Base-by-base conservation (phyloP, 2,113 vertebrate genomes). In the Budorcas taxicolor region DNA sequence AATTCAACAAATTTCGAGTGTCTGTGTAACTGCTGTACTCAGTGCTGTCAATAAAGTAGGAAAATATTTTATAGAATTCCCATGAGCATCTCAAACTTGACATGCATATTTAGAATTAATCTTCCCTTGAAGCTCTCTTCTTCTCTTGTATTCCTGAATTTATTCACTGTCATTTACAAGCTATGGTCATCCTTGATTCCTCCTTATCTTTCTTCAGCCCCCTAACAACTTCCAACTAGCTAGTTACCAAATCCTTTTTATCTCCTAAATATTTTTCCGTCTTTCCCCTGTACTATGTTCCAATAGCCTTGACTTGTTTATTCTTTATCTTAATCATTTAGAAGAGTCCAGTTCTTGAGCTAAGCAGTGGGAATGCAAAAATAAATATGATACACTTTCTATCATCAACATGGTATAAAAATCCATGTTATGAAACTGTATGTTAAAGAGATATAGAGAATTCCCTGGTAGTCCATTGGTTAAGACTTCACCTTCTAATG, bases 281-380 rank as follows among this genome's bases (percentile, higher is more conserved):
- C 64, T 85, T 95, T 85, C 43, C 12, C 29, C 47, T 57, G 3
- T 21, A 45, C 33, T 85, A 55, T 67, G 67, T 92, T 95, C 19
- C 43, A 89, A 5, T 81, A 78, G 29, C 55, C 45, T 85, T 15
- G 13, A 62, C 27, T 17, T 94, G 15, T 95, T 97, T 94, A 90
- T 94, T 80, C 45, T 88, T 92, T 43, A 81, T 84, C 4, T 80
- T 74, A 95, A 29, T 89, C 19, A 82, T 78, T n/a, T 53, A 64
- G 12, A n/a, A 82, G 36, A 84, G 19, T 91, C 4, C 12, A 76
- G 13, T 80, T 94, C 60, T 84, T 87, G 36, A 97, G 10, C 50
- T 95, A 94, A 97, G 90, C 31, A 85, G 11, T 67, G 80, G 33
- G n/a, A 52, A 76, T 76, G 21, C 55, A 96, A 86, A 97, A 94